Evolutionary conservation across 1,140 invertebrate genomes (phyloP), one percentile per base, ranked within the genome.

Genomic region (Archivesica marissinica): DNA sequence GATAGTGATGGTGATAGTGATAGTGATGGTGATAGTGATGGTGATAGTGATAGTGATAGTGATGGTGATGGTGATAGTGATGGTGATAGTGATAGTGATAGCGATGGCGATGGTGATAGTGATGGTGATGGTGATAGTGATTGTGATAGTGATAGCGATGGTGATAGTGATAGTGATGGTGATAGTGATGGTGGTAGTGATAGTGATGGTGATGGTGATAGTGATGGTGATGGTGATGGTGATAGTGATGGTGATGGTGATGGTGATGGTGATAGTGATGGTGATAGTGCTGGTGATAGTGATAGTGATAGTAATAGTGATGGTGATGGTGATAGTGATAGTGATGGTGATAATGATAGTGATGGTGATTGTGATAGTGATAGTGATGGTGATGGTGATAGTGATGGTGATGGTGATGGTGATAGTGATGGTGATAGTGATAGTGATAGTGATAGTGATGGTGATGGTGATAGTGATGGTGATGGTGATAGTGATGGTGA

Each of bases 341-440:
- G n/a, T 50, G 47, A 50, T 50, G 47, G n/a, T 50, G 47, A 50
- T 50, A 50, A 50, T 50, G 47, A 50, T 50, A n/a, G n/a, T 50
- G 47, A 50, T 50, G 47, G n/a, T 50, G 47, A 50, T 50, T 11
- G n/a, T 50, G 47, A 50, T 50, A n/a, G n/a, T 50, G 47, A 50
- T 50, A n/a, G n/a, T 50, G 47, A 50, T 50, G 47, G n/a, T 50
- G 47, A 50, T 50, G 47, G n/a, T 50, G 47, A 50, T 50, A n/a
- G n/a, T 50, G 47, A 50, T 50, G 47, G n/a, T 50, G 47, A 50
- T 50, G 47, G n/a, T 50, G n/a, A 13, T 50, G 47, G 47, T 50
- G 47, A 50, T 11, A n/a, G n/a, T 13, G 47, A 50, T 11, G 47
- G 47, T 11, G 47, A 50, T 11, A n/a, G n/a, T 50, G 47, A n/a